phyloP scores from a whole-genome alignment of 2,797 vertebrate genomes.

The Acrocephalus scirpaceus region DNA sequence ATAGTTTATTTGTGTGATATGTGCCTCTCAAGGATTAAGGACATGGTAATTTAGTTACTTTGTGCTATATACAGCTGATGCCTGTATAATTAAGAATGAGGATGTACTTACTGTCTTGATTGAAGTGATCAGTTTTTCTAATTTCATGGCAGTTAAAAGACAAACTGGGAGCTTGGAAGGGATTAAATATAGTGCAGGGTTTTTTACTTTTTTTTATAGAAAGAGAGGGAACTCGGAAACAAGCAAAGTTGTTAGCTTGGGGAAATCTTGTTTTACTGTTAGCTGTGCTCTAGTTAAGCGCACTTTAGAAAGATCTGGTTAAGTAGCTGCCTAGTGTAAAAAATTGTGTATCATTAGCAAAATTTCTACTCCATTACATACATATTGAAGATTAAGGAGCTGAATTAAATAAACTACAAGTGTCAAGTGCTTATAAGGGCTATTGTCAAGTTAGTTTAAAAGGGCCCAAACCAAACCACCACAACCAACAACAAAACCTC shows the following conservation, averaged over 20 bases:
- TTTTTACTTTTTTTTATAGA: not conserved
- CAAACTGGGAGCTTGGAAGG: not conserved
- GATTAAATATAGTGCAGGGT: not conserved
- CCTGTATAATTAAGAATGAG: not conserved
- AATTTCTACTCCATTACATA: not conserved
- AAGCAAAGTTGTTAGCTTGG: not conserved
- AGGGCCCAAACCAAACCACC: too few relatives aligned
- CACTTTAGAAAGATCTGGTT: not conserved
- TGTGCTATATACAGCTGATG: not conserved
- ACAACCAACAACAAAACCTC: not conserved
- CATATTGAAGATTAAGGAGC: not conserved
- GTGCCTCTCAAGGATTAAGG: not conserved
- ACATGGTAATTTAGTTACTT: not conserved
- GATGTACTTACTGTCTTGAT: not conserved
- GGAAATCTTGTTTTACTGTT: not conserved
- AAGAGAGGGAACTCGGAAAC: not conserved
- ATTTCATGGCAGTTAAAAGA: not conserved
- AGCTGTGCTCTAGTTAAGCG: not conserved
- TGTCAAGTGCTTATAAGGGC: not conserved
- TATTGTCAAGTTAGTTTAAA: not conserved
- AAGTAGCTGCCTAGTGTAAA: not conserved
- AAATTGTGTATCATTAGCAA: not conserved
- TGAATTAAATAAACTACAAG: not conserved
- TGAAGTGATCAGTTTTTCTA: not conserved
- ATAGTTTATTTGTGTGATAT: not conserved